Conservation (phyloP, 2,113 vertebrate genomes). For the Oreotragus oreotragus region DNA sequence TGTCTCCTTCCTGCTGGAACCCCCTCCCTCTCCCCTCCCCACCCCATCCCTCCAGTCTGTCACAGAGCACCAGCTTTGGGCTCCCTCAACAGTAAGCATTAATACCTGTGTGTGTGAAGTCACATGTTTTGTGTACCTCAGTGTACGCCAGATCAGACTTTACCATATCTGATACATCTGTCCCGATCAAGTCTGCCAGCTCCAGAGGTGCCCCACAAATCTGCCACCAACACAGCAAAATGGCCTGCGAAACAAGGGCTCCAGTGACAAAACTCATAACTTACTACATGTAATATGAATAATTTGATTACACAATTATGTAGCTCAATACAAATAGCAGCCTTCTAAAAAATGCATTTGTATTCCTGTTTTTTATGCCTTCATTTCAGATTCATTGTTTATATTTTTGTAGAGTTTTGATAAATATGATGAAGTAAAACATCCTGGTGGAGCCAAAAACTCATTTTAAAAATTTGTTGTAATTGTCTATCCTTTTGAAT, state of each 20-base stretch:
- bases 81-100: background rate
- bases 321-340: background rate
- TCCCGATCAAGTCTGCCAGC: background rate
- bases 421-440: conserved; percentile 24
- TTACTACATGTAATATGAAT: background rate
- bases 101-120: background rate
- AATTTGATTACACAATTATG: conserved; percentile 13
- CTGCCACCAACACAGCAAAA: background rate
- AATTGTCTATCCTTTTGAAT: background rate
- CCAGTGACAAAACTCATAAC: background rate
- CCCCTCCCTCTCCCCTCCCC: background rate
- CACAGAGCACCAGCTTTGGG: background rate
- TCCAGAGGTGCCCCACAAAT: background rate
- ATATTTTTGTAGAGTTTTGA: conserved; percentile 21
- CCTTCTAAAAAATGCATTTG: background rate
- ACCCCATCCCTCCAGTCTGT: background rate
- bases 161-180: background rate
- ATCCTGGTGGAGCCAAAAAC: conserved; percentile 3
- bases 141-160: background rate
- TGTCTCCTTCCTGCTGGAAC: background rate
- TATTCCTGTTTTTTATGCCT: background rate
- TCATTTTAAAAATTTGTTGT: background rate
- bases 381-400: conserved; percentile 9
- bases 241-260: background rate
- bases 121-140: background rate